Base-by-base conservation (phyloP, 2,113 vertebrate genomes). In the Pavo muticus region DNA sequence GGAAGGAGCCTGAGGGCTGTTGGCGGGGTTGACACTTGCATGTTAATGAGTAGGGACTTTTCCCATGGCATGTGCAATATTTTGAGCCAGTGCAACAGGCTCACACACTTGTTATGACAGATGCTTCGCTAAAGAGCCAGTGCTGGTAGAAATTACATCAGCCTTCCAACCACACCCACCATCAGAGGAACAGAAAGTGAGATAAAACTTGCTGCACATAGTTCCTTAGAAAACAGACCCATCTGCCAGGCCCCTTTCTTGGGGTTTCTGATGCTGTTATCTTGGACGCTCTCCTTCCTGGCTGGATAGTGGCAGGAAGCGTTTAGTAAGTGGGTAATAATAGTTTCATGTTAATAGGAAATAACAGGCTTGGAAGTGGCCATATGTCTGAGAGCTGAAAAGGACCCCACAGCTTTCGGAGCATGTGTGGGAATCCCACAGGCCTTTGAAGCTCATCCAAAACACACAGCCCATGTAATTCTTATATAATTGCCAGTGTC, bases 301-400 rank as follows among this genome's bases (percentile, higher is more conserved):
- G 95, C 96, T 96, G 87, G 94, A 94, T 93, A 95, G 95, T 20
- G 44, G 92, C 94, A 95, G 96, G 95, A 98, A 95, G 95, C 77
- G 3, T 95, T 97, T 73, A 37, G 89, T 95, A 96, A 97, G 94
- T 89, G 95, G 97, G 95, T 92, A 97, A 97, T 97, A 96, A 98
- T 97, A 95, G 96, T 85, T 91, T 76, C 91, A 76, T 76, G 92
- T 95, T 92, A 93, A 85, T 97, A 96, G 94, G 96, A 97, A 97
- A 94, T 90, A 93, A 85, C 86, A 91, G 92, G 61, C 93, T 80
- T 95, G 92, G 96, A 97, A 92, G 80, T 74, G 60, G 95, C 69
- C 68, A 40, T 68, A 40, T 75, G 94, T 77, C 93, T 79, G 94
- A 85, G 81, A 92, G 56, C 90, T 77, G 50, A 91, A 42, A 69